Evolutionary conservation across 2,113 vertebrate species (phyloP).

Genomic region (Mungos mungo): DNA sequence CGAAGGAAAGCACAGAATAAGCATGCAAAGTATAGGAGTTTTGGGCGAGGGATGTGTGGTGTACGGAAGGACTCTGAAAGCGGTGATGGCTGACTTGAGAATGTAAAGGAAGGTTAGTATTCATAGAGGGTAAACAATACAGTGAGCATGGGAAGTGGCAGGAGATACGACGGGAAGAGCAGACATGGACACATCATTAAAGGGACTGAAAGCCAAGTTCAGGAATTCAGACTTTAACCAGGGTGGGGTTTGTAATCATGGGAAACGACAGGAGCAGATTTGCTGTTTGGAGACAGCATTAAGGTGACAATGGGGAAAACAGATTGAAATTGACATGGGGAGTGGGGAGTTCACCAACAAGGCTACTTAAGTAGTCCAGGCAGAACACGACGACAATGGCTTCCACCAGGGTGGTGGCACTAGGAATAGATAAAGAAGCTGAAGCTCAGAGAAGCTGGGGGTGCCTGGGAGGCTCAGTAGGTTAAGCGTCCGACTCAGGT

Average conservation of each 20-base stretch:
- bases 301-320: not conserved
- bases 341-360: not conserved
- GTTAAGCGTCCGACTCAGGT: too few relatives aligned
- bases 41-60: not conserved
- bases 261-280: not conserved
- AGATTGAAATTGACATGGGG: not conserved
- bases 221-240: not conserved
- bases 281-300: not conserved
- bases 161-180: not conserved
- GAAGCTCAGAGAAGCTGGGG: not conserved
- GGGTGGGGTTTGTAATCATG: not conserved
- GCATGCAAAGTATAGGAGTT: not conserved
- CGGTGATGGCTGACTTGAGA: not conserved
- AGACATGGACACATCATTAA: too few relatives aligned
- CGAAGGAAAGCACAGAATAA: not conserved
- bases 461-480: too few relatives aligned
- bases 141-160: rapidly evolving
- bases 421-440: not conserved
- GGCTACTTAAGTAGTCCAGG: not conserved
- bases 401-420: not conserved
- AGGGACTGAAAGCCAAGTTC: not conserved
- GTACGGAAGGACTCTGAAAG: not conserved
- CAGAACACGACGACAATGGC: not conserved
- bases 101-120: not conserved
- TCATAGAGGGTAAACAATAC: not conserved